Evolutionary conservation across 92 coral and sea anemone species (phyloP), one percentile per base, ranked within the genome.

Genomic region (Anthopleura xanthogrammica): DNA sequence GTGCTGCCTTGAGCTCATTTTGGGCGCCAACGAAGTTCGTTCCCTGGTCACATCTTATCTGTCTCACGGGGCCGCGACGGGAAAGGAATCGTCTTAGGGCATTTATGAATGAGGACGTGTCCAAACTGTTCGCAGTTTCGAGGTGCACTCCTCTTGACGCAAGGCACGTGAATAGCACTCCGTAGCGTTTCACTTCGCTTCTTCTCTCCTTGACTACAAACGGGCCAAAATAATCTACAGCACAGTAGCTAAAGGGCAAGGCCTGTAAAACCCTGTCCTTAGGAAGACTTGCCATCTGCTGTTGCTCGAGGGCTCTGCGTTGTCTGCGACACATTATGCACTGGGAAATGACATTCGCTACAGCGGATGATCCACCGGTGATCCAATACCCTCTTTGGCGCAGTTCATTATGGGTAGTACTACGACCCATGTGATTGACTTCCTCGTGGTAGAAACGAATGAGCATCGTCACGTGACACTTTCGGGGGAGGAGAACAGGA

Each of bases 171-270:
- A 85, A 89, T 7, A 85, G 22, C 36, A 80, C 86, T 19, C 89
- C 83, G 43, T 89, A 89, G 77, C 89, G 55, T 50, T 85, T 85
- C 12, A 89, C 41, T 22, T 60, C 80, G 17, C 78, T 89, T 2
- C 92, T 54, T 14, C 86, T 73, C 42, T 89, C 86, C 58, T 85
- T 85, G 55, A 80, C 68, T 2, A 77, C 9, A 39, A 81, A 86
- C 7, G 87, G 84, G 4, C 89, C 92, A 76, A 85, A 85, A 22
- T 82, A 82, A 24, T 89, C 89, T 16, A 86, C 73, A 1, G 83
- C 89, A 36, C 80, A 24, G 56, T 82, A 82, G 41, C 87, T 77
- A 80, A 86, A 89, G n/a, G 83, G 89, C 39, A 85, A 64, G 17
- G 88, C 86, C 12, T 65, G 64, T 16, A 22, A 41, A 14, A 80